phyloP scores from a whole-genome alignment of 1,140 invertebrate genomes.

The Batillaria attramentaria region DNA sequence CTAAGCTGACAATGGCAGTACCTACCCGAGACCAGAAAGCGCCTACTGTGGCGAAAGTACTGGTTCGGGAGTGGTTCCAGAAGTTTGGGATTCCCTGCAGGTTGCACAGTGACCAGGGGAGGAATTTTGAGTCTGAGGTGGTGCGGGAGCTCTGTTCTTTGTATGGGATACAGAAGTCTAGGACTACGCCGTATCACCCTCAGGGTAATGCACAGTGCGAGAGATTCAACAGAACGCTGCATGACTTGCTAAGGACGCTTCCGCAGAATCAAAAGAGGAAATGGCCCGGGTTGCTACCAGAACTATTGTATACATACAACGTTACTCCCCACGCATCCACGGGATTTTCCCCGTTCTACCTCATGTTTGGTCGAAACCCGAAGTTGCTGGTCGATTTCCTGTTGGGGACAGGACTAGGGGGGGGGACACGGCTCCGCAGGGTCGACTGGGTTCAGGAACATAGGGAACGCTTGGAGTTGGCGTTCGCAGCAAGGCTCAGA shows the following conservation, averaged over 20 bases:
- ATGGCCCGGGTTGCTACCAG: constrained; percentile 31
- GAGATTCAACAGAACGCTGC: constrained; percentile 25
- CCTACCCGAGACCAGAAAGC: constrained; percentile 38
- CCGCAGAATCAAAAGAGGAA: constrained; percentile 28
- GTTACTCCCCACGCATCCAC: constrained; percentile 17
- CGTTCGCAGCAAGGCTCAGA: background rate
- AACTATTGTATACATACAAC: constrained; percentile 1
- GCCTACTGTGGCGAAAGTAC: constrained; percentile 22
- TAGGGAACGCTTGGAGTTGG: background rate
- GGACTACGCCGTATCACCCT: constrained; percentile 13
- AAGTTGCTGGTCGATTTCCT: background rate
- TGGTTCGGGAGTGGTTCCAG: constrained; percentile 41
- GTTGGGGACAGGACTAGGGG: too few species aligned
- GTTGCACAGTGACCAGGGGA: constrained; percentile 40
- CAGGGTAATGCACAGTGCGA: constrained; percentile 12
- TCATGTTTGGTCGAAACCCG: constrained; percentile 17
- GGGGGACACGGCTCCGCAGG: background rate
- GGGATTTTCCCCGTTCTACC: constrained; percentile 1
- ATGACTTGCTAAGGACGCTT: constrained; percentile 43
- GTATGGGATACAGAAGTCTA: constrained; percentile 18
- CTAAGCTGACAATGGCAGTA: constrained; percentile 31
- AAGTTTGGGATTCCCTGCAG: constrained; percentile 35
- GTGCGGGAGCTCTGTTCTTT: background rate
- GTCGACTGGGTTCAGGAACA: background rate
- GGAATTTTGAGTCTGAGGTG: constrained; percentile 22